Percentiles rank a stretch among this genome's conserved stretches.
Evolutionary conservation across 2,888 invertebrate genomes (phyloP).

Genomic region (Galerucella pusilla): DNA sequence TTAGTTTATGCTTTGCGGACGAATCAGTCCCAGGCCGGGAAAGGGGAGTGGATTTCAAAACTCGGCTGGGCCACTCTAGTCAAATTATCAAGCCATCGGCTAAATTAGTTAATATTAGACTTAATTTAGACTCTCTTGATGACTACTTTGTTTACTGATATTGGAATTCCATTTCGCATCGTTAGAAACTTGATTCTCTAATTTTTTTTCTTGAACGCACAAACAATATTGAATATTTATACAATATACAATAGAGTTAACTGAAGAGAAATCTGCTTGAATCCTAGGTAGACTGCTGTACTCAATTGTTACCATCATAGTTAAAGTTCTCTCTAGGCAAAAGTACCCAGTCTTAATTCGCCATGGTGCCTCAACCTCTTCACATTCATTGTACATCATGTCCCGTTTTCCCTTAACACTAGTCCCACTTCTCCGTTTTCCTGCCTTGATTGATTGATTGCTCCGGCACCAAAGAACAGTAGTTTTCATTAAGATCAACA

Average conservation of each 20-base stretch:
- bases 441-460: too few species aligned
- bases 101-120: conserved; percentile 65
- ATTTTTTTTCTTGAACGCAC: background rate
- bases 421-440: too few species aligned
- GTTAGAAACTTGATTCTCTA: background rate
- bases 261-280: too few species aligned
- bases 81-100: conserved; percentile 65
- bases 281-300: too few species aligned
- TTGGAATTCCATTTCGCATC: conserved; percentile 11
- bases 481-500: too few species aligned
- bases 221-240: background rate
- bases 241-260: background rate
- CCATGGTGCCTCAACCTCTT: background rate
- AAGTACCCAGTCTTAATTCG: background rate
- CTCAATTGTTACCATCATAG: too few species aligned
- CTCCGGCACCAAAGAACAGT: too few species aligned
- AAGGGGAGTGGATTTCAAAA: conserved; percentile 45
- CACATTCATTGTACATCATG: background rate
- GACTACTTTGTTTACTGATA: conserved; percentile 28
- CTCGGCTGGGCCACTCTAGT: conserved; percentile 65
- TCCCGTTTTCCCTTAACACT: background rate
- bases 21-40: conserved; percentile 56
- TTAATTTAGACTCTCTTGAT: conserved; percentile 56
- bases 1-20: conserved; percentile 64
- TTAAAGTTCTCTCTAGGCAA: too few species aligned